Base-by-base conservation (phyloP, 2,888 invertebrate species). In the Busseola fusca region DNA sequence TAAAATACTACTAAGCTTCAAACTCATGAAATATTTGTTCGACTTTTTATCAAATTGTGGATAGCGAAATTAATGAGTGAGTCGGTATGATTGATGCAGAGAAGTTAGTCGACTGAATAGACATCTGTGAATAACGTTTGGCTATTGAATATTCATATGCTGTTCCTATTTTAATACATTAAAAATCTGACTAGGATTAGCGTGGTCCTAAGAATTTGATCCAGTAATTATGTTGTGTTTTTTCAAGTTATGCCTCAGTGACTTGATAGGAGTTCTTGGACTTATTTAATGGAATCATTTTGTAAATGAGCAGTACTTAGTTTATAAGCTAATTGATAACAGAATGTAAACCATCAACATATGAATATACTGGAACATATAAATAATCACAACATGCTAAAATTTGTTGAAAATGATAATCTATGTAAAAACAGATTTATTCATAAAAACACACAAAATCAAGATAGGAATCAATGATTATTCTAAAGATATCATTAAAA, bases 61-160 rank as follows among this genome's bases (percentile, higher is more conserved):
- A 48, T 64, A 50, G 66, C 18, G 25, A 64, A 66, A 59, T 25
- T 69, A 69, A 67, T 78, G 16, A 73, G 62, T 78, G 64, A 57
- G 34, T 58, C 0, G 9, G 27, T 50, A 45, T 63, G 57, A 45
- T 64, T 34, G n/a, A 50, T 65, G 65, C 27, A n/a, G 57, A 63
- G 50, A 65, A 78, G 30, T 34, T 50, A 0, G 6, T 34, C 0
- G 6, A 64, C 7, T 50, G 50, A 64, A 42, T 56, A 34, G 3
- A 45, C 21, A 48, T 30, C 18, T 52, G 5, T 34, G 45, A 56
- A 60, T 62, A 50, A 48, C 48, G 42, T 30, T 1, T 54, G 6
- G 16, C 21, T 6, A 4, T 12, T 65, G 34, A 64, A 59, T 6
- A 12, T 3, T 4, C 4, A 37, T 40, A 60, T 30, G 27, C 1